phyloP scores from a whole-genome alignment of 2,113 vertebrate species.

The Muscicapa adusta region DNA sequence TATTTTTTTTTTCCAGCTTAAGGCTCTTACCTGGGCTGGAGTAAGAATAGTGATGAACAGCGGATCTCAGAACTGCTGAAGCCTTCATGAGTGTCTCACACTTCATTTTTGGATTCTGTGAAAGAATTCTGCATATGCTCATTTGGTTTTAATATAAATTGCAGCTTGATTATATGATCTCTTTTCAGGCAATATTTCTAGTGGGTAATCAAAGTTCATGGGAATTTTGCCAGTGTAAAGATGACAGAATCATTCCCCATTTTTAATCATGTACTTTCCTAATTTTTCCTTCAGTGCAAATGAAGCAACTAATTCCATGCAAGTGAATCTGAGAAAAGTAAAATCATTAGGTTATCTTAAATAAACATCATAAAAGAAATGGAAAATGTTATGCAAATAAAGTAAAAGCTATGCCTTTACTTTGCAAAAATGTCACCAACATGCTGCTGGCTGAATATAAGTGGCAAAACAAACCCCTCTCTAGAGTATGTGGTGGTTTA shows the following conservation, averaged over 20 bases:
- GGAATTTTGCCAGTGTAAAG: conserved; percentile 22
- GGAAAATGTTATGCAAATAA: neutral
- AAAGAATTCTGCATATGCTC: neutral
- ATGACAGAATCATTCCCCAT: neutral
- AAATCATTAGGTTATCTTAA: neutral
- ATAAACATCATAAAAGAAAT: neutral
- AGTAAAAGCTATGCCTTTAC: neutral
- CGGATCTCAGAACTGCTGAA: neutral
- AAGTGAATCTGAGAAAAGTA: neutral
- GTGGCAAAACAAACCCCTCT: neutral
- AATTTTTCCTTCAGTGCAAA: conserved; percentile 4
- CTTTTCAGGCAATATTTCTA: conserved; percentile 11
- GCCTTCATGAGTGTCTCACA: neutral
- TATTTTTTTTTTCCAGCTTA: neutral
- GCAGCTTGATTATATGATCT: conserved; percentile 16
- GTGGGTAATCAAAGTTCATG: neutral
- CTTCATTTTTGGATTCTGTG: neutral
- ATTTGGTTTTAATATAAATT: conserved; percentile 22
- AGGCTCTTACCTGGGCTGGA: neutral
- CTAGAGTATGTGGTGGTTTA: neutral
- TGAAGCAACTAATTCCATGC: neutral
- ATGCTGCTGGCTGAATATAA: neutral
- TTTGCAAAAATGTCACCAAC: neutral
- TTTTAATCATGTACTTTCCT: neutral
- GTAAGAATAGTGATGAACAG: neutral